These are phyloP conservation scores for Aleadryas rufinucha DNA, from an alignment of 2,113 vertebrate species.

Conservation along the genomic window DNA sequence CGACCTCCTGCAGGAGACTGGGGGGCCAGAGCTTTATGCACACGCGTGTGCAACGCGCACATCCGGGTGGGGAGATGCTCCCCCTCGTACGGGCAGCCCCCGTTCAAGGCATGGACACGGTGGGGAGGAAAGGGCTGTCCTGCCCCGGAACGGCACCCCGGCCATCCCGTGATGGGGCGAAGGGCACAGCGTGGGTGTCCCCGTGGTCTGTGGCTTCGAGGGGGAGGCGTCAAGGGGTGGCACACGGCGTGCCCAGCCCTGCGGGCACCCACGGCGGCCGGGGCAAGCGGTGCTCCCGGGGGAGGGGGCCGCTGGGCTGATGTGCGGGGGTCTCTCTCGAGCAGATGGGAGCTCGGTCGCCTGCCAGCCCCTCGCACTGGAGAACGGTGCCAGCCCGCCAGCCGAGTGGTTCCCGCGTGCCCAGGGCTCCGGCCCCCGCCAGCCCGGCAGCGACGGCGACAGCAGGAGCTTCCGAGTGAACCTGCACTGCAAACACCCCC, in stretches of 20 bases:
- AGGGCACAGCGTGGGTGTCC: not conserved
- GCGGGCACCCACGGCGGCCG: not conserved
- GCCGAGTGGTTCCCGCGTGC: constrained; percentile 52
- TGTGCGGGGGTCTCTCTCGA: not conserved
- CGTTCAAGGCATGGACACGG: fast-evolving
- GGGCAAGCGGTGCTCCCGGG: not conserved
- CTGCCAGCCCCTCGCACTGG: constrained; percentile 69
- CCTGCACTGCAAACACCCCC: constrained; percentile 44
- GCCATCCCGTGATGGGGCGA: fast-evolving
- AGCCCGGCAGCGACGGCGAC: constrained; percentile 31
- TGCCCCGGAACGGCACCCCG: not conserved
- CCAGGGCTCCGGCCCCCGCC: constrained; percentile 45
- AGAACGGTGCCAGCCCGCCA: constrained; percentile 69
- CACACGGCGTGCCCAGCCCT: not conserved
- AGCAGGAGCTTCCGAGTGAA: constrained; percentile 62
- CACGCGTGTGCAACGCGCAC: not conserved
- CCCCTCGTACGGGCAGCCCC: not conserved
- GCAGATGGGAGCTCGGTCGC: constrained; percentile 77
- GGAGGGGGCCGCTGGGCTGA: not conserved
- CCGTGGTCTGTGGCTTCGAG: not conserved
- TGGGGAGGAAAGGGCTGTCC: not conserved
- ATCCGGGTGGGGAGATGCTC: not conserved
- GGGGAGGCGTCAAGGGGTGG: fast-evolving
- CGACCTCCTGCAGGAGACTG: not conserved
- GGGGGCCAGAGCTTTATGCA: not conserved